Base-by-base conservation (phyloP, 2,113 vertebrate species). In the Forbesichthys papilliferus region DNA sequence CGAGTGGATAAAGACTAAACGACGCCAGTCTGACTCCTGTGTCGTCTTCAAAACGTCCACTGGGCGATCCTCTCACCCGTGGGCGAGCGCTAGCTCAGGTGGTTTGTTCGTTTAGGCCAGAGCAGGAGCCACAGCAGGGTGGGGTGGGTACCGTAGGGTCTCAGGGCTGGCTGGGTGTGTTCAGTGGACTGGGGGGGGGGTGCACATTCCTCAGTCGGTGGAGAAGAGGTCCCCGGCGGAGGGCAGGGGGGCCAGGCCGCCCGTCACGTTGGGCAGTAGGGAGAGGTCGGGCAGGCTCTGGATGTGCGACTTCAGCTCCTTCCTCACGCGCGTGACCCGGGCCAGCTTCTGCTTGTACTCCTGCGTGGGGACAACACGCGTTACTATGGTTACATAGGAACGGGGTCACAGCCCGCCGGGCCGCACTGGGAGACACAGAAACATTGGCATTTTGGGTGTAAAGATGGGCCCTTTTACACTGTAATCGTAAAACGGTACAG, bases 291-390 rank as follows among this genome's bases (percentile, higher is more conserved):
- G 97, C 56, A 99, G 94, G 87, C 96, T 99, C 94, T 99, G 98
- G 91, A 99, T 98, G 87, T 99, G 98, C 14, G 96, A 98, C 79
- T 99, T 99, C 18, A 99, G 94, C 90, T 99, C 98, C 87, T 99
- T 99, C 79, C 98, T 95, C 69, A 99, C 98, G 71, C 96, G 96
- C 64, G 98, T 98, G 55, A 99, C 97, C 46, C 96, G 92, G 2
- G 97, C 97, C 12, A 99, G 94, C 87, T 99, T 99, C 93, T 98
- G 96, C 75, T 99, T 99, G 52, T 96, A 99, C 54, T 99, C 98
- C 98, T 99, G 87, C 7, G 80, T 8, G 51, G 11, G 52, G 20
- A 54, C 14, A 20, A 55, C 9, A 53, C 51, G 13, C 53, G 9
- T 14, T 55, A 4, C 2, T n/a, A 14, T 14, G 14, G 53, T 9